Base-by-base conservation (phyloP, 1,140 invertebrate species). In the Drosophila bipectinata region DNA sequence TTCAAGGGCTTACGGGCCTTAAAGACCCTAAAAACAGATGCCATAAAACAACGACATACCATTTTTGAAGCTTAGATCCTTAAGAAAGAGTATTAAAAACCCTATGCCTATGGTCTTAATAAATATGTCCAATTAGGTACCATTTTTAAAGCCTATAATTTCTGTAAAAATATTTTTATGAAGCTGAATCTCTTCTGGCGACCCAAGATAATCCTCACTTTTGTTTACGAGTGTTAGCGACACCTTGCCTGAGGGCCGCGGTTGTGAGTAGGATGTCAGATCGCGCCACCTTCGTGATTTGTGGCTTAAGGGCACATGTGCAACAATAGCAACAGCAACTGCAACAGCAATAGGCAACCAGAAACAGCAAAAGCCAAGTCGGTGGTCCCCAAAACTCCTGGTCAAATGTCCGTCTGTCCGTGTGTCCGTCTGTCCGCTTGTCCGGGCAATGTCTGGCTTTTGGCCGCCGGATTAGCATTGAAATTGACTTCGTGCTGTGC, bases 401-500 rank as follows among this genome's bases (percentile, higher is more conserved):
- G 64, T 83, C 79, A 83, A 69, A 61, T 53, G 60, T 77, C 28
- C 54, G 21, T 30, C 48, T 49, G 49, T 49, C n/a, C 44, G 32
- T 62, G 57, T 83, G 56, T 57, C 39, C 39, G 30, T 14, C 2
- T 41, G 39, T 51, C 14, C 44, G 39, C 66, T 54, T 83, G 57
- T 57, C 41, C 41, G 44, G 44, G 15, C 18, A 10, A 30, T 41
- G 47, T 63, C 55, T 68, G 79, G 61, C 73, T 77, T 77, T 75
- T 87, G 69, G 83, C 83, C 83, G 79, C 66, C 83, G 83, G 83
- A 88, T 88, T 88, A 88, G 83, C 83, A 88, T 88, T 88, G 83
- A 88, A 88, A 88, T 88, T 88, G 83, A 88, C 84, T 88, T 88
- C 83, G 83, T 88, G 83, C 83, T 88, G 83, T 77, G 83, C 83